Base-by-base conservation (phyloP, 1,140 invertebrate genomes). In the Pseudobourletiella spinata region DNA sequence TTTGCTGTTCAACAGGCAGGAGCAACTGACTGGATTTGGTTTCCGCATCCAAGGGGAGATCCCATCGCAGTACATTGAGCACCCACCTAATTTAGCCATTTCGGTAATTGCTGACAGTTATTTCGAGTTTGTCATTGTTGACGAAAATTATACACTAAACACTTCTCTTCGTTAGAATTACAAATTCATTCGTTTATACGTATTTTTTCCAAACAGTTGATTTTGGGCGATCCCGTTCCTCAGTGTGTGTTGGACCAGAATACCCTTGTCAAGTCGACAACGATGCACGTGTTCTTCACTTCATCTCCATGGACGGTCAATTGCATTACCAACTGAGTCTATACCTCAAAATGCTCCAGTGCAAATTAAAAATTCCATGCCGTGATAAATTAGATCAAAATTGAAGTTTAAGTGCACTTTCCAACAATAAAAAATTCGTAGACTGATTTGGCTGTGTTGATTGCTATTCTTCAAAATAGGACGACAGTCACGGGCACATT, bases 1-100 rank as follows among this genome's bases (percentile, higher is more conserved):
- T 26, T 35, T 60, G 15, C 57, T 65, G 2, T 65, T 15, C 51
- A 61, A 60, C 25, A 51, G 48, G 20, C 16, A 25, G 6, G 54
- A 48, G 4, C 57, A 60, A 15, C 28, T 65, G 8, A 28, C 25
- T 43, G 63, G 63, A 11, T 65, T 59, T 26, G 64, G 64, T 25
- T 35, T 57, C 22, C 42, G 26, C 28, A 46, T 16, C n/a, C 28
- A 26, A 11, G 64, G 59, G 26, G 16, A 8, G 16, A n/a, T 39
- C 1, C 29, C 25, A 11, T 61, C 54, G 30, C 25, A 3, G 24
- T 44, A 35, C 29, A 57, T 62, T 55, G 64, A 66, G 44, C 60
- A 62, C 32, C 64, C 64, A n/a, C 62, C 48, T 42, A 8, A 43
- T 6, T 28, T 29, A 3, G 64, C 64, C 20, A 61, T 66, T 30